These are phyloP conservation scores for Nephrotoma guestfalica DNA, from an alignment of 2,888 invertebrate genomes.

Conservation along the genomic window DNA sequence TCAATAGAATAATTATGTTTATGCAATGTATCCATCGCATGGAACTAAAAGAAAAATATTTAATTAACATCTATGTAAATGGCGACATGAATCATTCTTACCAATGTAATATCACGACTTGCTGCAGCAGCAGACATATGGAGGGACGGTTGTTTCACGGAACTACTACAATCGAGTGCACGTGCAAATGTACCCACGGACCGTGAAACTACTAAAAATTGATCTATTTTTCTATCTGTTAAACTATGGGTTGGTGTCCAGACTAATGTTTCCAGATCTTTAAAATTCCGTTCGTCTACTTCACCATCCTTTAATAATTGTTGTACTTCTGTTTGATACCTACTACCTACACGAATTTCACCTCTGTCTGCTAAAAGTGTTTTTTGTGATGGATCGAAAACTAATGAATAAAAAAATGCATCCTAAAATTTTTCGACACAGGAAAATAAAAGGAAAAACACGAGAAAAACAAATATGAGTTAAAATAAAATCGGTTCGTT, in stretches of 20 bases:
- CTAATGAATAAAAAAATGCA: conserved; percentile 98
- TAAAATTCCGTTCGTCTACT: conserved; percentile 43
- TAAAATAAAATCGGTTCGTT: not conserved
- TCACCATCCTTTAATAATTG: conserved; percentile 63
- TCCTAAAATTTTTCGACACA: conserved; percentile 49
- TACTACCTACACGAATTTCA: conserved; percentile 81
- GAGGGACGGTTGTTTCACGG: conserved; percentile 93
- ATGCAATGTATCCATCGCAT: conserved; percentile 96
- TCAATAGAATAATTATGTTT: conserved; percentile 85
- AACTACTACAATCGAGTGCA: conserved; percentile 95
- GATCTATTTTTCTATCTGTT: conserved; percentile 94
- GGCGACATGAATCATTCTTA: conserved; percentile 26
- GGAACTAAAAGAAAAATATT: conserved; percentile 47
- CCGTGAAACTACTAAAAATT: conserved; percentile 86
- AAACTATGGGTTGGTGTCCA: conserved; percentile 90
- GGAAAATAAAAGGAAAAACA: not conserved
- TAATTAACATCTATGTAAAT: conserved; percentile 3
- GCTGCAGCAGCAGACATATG: conserved; percentile 99
- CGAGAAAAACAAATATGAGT: conserved; percentile 13
- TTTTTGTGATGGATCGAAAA: conserved; percentile 98
- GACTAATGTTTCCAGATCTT: conserved; percentile 77
- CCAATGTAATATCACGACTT: conserved; percentile 92
- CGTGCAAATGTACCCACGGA: conserved; percentile 98
- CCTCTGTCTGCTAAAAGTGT: conserved; percentile 98
- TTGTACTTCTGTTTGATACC: conserved; percentile 92